Base-by-base conservation (phyloP, 2,113 vertebrate species). In the Hirundichthys speculiger region DNA sequence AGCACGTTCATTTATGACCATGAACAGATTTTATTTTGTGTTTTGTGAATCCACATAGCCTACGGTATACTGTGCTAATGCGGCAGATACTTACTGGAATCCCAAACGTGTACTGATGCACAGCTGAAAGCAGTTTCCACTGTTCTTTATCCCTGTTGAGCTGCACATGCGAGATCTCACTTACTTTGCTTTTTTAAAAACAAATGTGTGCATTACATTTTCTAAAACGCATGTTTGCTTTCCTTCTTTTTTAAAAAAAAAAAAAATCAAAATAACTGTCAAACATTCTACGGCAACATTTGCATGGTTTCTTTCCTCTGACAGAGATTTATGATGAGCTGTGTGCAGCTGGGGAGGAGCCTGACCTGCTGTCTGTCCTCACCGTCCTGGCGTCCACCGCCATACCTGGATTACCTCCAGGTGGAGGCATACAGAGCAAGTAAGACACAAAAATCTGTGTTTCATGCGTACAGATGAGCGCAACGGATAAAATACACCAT, bases 361-460 rank as follows among this genome's bases (percentile, higher is more conserved):
- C 86, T 49, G 92, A 92, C 73, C 86, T 94, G 48, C 79, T 93
- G 34, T 75, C 86, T 2, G 86, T 94, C 57, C 93, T 95, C 80
- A 92, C 89, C 5, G 78, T 86, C 41, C 86, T 96, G 47, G 91
- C 90, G 12, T 92, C 91, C 5, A 86, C 88, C 22, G 69, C 77
- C 25, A 94, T 94, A 49, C 93, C 89, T 0, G 91, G 91, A 40
- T 77, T 95, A 49, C 95, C 94, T 79, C 93, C 93, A 56, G 94
- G 94, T 42, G 93, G 93, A 60, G 94, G 94, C 30, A 88, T 95
- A 61, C 88, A 92, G 81, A 94, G 94, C 93, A 94, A 94, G 94
- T 94, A 84, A 92, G 93, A 77, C 16, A 27, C 8, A 15, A 21
- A 24, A 13, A 24, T 27, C 14, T 48, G 14, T 9, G 11, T 63